Conservation (phyloP, 2,797 vertebrate species). For the Champsocephalus gunnari region DNA sequence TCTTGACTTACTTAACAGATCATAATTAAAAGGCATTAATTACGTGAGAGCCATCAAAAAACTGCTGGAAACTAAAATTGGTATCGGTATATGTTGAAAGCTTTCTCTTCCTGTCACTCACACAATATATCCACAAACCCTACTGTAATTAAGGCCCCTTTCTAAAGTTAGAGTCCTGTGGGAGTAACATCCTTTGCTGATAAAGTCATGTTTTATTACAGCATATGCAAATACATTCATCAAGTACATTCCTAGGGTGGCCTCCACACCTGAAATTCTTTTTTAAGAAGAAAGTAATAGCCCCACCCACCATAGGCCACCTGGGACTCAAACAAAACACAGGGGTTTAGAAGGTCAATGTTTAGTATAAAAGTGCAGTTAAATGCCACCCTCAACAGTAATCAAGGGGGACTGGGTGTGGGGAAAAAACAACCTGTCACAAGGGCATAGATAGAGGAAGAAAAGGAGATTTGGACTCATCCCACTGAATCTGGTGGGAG, state of each 20-base stretch:
- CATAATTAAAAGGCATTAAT: conserved; percentile 42
- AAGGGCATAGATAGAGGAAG: not conserved
- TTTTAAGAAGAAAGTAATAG: conserved; percentile 37
- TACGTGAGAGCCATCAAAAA: conserved; percentile 17
- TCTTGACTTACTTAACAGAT: conserved; percentile 26
- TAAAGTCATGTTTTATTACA: conserved; percentile 21
- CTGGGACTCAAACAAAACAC: conserved; percentile 39
- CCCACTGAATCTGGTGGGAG: conserved; percentile 32
- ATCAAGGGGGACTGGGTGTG: not conserved
- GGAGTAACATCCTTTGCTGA: conserved; percentile 12
- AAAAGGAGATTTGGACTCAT: conserved; percentile 36
- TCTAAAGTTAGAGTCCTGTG: conserved; percentile 3
- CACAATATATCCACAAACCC: conserved; percentile 16
- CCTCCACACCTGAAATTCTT: conserved; percentile 51
- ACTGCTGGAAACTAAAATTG: conserved; percentile 37
- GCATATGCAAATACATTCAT: conserved; percentile 14
- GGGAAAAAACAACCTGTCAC: not conserved
- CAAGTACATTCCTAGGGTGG: conserved; percentile 27
- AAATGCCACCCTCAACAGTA: not conserved
- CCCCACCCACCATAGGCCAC: conserved; percentile 51
- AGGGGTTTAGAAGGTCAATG: conserved; percentile 47
- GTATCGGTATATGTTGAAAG: conserved; percentile 16
- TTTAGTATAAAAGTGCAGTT: conserved; percentile 10
- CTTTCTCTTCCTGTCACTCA: conserved; percentile 26
- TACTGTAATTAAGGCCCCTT: not conserved